A percentile compares a stretch with the other conserved stretches of the same genome.
phyloP scores from a whole-genome alignment of 2,113 vertebrate species.

The Catharus bicknelli region DNA sequence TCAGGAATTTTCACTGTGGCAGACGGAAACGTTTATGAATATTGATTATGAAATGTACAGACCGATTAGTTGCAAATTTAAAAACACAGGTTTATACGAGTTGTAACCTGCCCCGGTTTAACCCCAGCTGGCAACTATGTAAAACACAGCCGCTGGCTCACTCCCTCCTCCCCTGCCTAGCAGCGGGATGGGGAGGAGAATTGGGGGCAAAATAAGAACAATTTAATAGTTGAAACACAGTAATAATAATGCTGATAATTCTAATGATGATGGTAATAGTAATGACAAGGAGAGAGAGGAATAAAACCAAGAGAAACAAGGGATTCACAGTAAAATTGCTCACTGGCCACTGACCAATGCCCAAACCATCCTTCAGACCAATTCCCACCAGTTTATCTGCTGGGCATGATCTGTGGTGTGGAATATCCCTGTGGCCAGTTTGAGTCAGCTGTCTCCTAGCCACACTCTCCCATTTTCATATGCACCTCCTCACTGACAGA shows the following conservation, averaged over 20 bases:
- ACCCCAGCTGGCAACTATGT: neutral
- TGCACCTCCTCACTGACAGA: neutral
- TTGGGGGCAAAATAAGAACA: neutral
- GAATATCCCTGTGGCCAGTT: neutral
- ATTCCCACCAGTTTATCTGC: neutral
- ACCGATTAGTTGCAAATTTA: neutral
- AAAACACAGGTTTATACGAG: neutral
- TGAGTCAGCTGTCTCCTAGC: neutral
- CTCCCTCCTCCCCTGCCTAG: neutral
- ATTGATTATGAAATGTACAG: neutral
- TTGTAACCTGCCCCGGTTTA: neutral
- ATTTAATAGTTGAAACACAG: neutral
- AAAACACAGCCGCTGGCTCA: fast-evolving
- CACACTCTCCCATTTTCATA: neutral
- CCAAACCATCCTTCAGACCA: neutral
- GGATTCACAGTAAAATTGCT: neutral
- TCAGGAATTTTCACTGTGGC: neutral
- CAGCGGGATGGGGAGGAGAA: neutral
- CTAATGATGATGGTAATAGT: neutral
- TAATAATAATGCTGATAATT: neutral
- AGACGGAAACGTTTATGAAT: neutral
- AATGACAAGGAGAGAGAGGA: neutral
- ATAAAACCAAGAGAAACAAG: neutral
- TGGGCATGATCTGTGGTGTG: neutral
- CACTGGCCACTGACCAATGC: neutral